These are phyloP conservation scores for Myotis myotis DNA, from an alignment of 2,797 vertebrate genomes.

Conservation along the genomic window DNA sequence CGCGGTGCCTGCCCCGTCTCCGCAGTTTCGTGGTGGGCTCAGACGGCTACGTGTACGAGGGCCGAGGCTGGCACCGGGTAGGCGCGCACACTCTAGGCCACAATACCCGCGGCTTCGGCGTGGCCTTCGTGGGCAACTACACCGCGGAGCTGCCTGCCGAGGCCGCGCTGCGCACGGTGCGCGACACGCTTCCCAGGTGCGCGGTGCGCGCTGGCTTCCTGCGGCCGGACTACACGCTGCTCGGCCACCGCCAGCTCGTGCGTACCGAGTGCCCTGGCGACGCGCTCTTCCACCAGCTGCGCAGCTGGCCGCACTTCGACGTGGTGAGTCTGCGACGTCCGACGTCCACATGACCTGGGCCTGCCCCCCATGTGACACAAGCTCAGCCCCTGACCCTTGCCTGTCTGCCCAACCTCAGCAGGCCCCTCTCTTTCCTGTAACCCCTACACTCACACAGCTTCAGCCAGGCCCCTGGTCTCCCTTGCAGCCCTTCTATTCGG, in stretches of 20 bases:
- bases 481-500: not conserved
- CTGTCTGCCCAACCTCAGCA: not conserved
- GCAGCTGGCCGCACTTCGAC: constrained; percentile 88
- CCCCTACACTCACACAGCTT: not conserved
- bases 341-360: fast-evolving
- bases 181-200: constrained; percentile 84
- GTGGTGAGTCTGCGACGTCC: constrained; percentile 47
- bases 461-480: not conserved
- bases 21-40: constrained; percentile 92
- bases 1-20: not conserved
- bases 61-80: constrained; percentile 88
- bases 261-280: constrained; percentile 89
- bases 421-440: not conserved
- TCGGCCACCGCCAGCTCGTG: constrained; percentile 90
- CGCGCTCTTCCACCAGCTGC: constrained; percentile 87
- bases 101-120: constrained; percentile 88
- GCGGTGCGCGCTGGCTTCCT: constrained; percentile 83
- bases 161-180: constrained; percentile 82
- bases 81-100: constrained; percentile 90
- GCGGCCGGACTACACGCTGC: constrained; percentile 83
- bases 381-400: not conserved
- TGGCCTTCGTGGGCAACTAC: constrained; percentile 92
- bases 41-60: constrained; percentile 93
- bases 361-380: not conserved
- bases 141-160: constrained; percentile 80